Percentiles rank a stretch among this genome's conserved stretches.
Conservation (phyloP, 1,140 invertebrate genomes). For the Argopecten irradians region DNA sequence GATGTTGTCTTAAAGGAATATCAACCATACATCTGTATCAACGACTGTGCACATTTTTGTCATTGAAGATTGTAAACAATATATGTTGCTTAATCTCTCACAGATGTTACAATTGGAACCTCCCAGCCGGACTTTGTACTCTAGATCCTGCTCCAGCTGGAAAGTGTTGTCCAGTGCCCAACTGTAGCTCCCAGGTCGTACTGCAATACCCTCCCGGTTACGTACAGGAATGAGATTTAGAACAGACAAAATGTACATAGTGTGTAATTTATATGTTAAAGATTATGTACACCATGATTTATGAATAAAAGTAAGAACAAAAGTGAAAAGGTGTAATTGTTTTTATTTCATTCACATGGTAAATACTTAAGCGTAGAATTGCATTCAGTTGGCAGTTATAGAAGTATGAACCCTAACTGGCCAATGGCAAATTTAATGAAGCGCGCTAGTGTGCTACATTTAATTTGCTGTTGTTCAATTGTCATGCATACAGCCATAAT, state of each 20-base stretch:
- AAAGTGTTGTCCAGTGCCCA: slow-evolving; percentile 55
- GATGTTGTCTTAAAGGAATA: not conserved
- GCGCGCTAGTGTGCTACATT: too few species aligned
- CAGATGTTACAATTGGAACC: slow-evolving; percentile 58
- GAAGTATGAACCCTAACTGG: too few species aligned
- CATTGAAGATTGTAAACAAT: not conserved
- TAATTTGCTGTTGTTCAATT: too few species aligned
- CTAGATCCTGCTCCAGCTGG: slow-evolving; percentile 49
- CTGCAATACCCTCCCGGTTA: slow-evolving; percentile 55
- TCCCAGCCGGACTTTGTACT: slow-evolving; percentile 50
- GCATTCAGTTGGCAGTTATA: too few species aligned
- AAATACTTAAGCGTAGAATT: too few species aligned
- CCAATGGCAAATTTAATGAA: too few species aligned
- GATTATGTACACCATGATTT: not conserved
- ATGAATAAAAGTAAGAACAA: not conserved
- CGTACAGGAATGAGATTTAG: slow-evolving; percentile 44
- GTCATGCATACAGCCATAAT: too few species aligned
- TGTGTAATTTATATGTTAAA: not conserved
- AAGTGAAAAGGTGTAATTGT: not conserved
- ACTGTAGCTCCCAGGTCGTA: slow-evolving; percentile 51
- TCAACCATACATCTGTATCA: not conserved
- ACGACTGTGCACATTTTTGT: not conserved
- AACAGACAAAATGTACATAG: not conserved
- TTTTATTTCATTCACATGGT: too few species aligned
- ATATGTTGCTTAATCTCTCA: slow-evolving; percentile 1